Conservation (phyloP, 2,113 vertebrate species). For the Chaetops frenatus region DNA sequence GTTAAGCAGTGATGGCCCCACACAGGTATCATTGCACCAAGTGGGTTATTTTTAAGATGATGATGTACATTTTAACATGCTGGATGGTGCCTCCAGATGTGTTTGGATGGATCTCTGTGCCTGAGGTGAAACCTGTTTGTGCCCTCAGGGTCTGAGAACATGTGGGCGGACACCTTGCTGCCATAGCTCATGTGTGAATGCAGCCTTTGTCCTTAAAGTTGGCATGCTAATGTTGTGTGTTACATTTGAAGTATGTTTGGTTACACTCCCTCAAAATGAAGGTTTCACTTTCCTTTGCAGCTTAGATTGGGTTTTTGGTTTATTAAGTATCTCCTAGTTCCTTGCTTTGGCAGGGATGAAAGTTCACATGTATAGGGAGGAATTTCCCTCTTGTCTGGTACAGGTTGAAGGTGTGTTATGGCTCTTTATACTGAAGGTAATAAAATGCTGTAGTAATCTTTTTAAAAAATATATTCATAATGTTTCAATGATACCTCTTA, state of each 20-base stretch:
- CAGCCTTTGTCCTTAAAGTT: not conserved
- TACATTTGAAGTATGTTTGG: not conserved
- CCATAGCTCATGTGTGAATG: not conserved
- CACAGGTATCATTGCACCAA: rapidly evolving
- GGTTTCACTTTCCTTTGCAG: not conserved
- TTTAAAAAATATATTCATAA: not conserved
- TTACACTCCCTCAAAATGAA: not conserved
- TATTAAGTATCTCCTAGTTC: not conserved
- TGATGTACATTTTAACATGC: not conserved
- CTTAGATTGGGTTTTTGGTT: not conserved
- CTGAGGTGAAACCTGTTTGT: rapidly evolving
- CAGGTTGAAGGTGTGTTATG: not conserved
- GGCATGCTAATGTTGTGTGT: not conserved
- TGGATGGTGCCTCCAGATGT: not conserved
- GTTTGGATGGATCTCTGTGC: not conserved
- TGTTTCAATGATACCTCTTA: not conserved
- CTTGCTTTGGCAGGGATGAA: not conserved
- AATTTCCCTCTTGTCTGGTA: not conserved
- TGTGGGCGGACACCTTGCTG: rapidly evolving
- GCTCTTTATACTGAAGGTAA: not conserved
- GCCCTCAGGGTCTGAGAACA: not conserved
- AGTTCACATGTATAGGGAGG: not conserved
- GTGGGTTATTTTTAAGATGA: not conserved
- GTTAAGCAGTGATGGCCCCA: not conserved
- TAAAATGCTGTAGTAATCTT: not conserved